Base-by-base conservation (phyloP, 2,113 vertebrate genomes). In the Xiphophorus hellerii region DNA sequence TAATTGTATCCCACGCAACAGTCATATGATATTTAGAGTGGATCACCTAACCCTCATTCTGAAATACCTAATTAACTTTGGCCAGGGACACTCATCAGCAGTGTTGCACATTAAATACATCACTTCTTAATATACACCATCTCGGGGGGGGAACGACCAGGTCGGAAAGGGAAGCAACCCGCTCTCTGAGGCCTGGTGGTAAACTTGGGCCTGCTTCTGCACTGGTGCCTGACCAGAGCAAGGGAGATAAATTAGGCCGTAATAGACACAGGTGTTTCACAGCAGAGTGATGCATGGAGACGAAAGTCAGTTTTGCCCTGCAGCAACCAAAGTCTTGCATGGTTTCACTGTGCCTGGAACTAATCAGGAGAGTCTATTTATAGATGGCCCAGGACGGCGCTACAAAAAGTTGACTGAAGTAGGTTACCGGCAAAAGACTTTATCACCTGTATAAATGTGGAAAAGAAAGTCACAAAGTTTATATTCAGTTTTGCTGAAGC, bases 341-440 rank as follows among this genome's bases (percentile, higher is more conserved):
- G 87, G 81, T 76, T 88, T 89, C 73, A 74, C 84, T 85, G 87
- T 58, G 63, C 84, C 74, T 60, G 33, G 74, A 83, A 91, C 92
- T 89, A 92, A 89, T 93, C 91, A 90, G 68, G 62, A 42, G 31
- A 72, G 76, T 66, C 90, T 94, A 93, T 93, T 93, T 93, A 90
- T 94, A 93, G 92, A 88, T 73, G 67, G 74, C 68, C 79, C 48
- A 27, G 87, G 86, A 81, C n/a, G 27, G 83, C 71, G 85, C 81
- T 73, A 89, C 84, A 88, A 90, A 93, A 84, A 91, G 77, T 82
- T 42, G 83, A 82, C 77, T 82, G 77, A 94, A 92, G 89, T 93
- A 92, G 93, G 92, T 91, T 93, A 90, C 77, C 72, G 11, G 75
- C 68, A 78, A 66, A 81, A 27, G 29, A 65, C 73, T 74, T 74